Conservation (phyloP, 2,888 invertebrate species). For the Cenopis cana region DNA sequence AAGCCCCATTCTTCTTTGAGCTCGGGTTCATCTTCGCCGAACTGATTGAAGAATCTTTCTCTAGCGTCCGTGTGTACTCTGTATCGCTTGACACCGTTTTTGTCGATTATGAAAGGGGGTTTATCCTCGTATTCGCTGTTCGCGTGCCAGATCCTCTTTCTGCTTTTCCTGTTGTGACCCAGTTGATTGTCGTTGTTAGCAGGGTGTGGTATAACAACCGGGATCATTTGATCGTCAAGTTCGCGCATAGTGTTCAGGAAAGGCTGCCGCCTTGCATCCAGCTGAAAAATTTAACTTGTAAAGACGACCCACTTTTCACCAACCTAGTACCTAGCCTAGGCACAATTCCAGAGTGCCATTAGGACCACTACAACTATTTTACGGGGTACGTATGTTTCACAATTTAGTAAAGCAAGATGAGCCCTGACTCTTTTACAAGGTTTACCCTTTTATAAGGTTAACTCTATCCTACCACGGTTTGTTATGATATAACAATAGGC, state of each 20-base stretch:
- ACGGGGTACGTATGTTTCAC: no score
- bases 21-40: neutral
- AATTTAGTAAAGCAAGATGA: no score
- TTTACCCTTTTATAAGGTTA: no score
- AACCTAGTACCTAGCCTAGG: no score
- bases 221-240: neutral
- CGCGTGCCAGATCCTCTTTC: neutral
- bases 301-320: no score
- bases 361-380: no score
- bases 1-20: neutral
- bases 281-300: no score
- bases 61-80: neutral
- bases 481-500: no score
- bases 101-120: neutral
- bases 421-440: no score
- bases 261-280: neutral
- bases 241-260: neutral
- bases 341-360: no score
- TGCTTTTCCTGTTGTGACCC: neutral
- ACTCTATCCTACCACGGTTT: no score
- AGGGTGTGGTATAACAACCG: neutral
- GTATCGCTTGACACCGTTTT: constrained; percentile 7
- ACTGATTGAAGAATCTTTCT: neutral
- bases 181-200: neutral
- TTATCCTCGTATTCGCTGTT: neutral